Evolutionary conservation across 2,113 vertebrate genomes (phyloP).

Genomic region (Sterrhoptilus dennistouni): DNA sequence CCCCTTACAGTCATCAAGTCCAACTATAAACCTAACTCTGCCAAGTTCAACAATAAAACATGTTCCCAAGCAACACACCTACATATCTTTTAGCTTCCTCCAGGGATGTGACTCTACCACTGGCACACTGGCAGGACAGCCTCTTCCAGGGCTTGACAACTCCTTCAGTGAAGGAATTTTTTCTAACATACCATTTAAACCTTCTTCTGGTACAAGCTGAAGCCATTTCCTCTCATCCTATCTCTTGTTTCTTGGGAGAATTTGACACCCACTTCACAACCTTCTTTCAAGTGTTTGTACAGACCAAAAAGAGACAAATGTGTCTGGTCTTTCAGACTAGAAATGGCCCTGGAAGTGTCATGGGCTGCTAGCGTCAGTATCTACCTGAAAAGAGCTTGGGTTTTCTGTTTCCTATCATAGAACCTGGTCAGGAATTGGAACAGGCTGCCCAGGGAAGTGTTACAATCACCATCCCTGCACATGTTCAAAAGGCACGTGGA

Average conservation of each 20-base stretch:
- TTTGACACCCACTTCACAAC: rapidly evolving
- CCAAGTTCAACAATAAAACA: background rate
- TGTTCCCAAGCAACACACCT: rapidly evolving
- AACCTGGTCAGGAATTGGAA: background rate
- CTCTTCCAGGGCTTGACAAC: background rate
- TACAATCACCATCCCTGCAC: background rate
- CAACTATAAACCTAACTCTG: background rate
- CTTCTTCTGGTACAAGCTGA: background rate
- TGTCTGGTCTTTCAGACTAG: background rate
- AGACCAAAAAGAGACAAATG: rapidly evolving
- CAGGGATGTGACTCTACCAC: background rate
- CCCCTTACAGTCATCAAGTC: rapidly evolving
- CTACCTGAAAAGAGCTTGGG: rapidly evolving
- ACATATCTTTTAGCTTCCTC: background rate
- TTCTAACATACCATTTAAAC: background rate
- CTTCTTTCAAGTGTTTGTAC: background rate
- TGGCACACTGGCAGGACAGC: rapidly evolving
- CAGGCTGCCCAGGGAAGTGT: background rate
- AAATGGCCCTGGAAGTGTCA: background rate
- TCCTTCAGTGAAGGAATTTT: background rate
- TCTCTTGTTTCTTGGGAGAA: background rate
- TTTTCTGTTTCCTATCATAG: background rate
- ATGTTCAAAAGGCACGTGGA: rapidly evolving
- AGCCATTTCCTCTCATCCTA: background rate
- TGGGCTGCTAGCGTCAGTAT: background rate